These are phyloP conservation scores for Astatotilapia flaviijosephi DNA, from an alignment of 2,113 vertebrate species.

Conservation along the genomic window DNA sequence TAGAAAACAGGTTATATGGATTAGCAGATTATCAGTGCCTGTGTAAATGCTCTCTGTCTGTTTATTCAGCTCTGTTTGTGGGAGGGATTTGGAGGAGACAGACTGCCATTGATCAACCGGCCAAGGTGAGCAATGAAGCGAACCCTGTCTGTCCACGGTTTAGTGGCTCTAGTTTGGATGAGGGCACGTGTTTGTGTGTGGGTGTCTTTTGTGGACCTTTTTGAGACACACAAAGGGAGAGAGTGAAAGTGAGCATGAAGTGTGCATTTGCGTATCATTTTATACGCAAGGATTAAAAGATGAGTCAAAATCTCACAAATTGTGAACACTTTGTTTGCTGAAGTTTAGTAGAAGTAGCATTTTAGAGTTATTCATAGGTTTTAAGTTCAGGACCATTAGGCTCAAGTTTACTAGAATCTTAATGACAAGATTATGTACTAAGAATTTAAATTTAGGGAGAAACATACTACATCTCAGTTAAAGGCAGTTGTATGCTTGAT, in stretches of 20 bases:
- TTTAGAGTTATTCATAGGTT: not conserved
- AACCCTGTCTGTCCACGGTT: conserved; percentile 54
- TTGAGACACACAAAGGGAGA: not conserved
- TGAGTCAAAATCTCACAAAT: not conserved
- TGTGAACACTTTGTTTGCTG: not conserved
- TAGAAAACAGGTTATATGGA: conserved; percentile 64
- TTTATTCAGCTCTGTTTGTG: conserved; percentile 79
- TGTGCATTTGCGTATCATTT: conserved; percentile 2
- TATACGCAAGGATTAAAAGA: conserved; percentile 28
- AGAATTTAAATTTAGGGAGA: not conserved
- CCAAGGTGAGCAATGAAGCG: conserved; percentile 71
- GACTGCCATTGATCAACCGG: conserved; percentile 71
- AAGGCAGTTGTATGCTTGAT: not conserved
- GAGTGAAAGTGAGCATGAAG: conserved; percentile 20
- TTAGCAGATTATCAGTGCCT: conserved; percentile 72
- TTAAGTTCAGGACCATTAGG: conserved; percentile 2
- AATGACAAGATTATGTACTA: not conserved
- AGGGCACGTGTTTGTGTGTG: not conserved
- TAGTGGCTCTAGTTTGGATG: conserved; percentile 39
- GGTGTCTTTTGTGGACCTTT: not conserved
- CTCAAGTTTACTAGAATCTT: not conserved
- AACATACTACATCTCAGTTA: not conserved
- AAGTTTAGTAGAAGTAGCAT: not conserved
- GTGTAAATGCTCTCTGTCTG: conserved; percentile 67
- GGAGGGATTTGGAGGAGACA: conserved; percentile 70